Evolutionary conservation across 2,797 vertebrate genomes (phyloP), one percentile per base, ranked within the genome.

Genomic region (Pteronotus mesoamericanus): DNA sequence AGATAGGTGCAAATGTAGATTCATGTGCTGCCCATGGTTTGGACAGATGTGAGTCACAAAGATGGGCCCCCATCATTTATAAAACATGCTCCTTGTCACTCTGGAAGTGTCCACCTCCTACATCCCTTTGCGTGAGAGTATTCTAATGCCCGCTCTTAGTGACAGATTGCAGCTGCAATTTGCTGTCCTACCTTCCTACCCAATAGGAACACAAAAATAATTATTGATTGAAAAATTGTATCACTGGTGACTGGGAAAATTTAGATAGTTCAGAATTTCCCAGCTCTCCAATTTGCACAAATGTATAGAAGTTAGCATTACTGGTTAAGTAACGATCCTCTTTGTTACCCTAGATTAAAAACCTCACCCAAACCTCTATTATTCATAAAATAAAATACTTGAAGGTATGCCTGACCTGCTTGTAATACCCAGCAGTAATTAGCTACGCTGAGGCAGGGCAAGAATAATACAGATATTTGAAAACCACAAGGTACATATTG

Each of bases 201-300:
- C 1, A 5, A 55, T 0, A 57, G 22, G 1, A 72, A 68, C 53
- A 79, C 55, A 74, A 57, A 83, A 68, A 18, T 4, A 87, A 83
- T 15, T 68, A 9, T 1, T 69, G 6, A 82, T 61, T 74, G 51
- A 87, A 79, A 93, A 93, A 59, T 74, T 51, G 7, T 57, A 15
- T 29, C 46, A 32, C 6, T 80, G 44, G 51, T 46, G 51, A 72
- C 1, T 26, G 18, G 48, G 0, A 39, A 42, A 53, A 77, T 26
- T 92, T 55, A 86, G 18, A n/a, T 39, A 74, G 80, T 64, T 92
- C 32, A 46, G 10, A 85, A 87, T 84, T 94, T 94, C 87, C 61
- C 78, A 89, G 34, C 22, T 92, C 9, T 44, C n/a, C 86, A 46
- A 74, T 59, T 29, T 51, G 16, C 34, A 91, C 24, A 61, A n/a